Conservation (phyloP, 2,113 vertebrate genomes). For the Melanocharis versteri region DNA sequence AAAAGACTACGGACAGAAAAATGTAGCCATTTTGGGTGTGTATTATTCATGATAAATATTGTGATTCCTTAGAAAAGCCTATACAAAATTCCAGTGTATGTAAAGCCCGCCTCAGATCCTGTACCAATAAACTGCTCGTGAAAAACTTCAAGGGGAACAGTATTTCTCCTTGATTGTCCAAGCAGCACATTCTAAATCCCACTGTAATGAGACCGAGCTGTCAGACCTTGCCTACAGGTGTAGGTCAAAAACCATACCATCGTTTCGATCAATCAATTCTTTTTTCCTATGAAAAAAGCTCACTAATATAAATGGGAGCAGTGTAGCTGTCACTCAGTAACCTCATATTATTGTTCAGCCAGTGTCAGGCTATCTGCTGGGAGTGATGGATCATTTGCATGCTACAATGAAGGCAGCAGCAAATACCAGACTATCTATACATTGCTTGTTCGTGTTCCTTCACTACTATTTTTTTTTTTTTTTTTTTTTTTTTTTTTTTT, state of each 20-base stretch:
- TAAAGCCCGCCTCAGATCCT: neutral
- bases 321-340: neutral
- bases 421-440: neutral
- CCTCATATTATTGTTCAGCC: accelerated
- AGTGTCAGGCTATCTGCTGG: neutral
- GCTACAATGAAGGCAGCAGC: neutral
- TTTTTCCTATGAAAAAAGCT: neutral
- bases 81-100: neutral
- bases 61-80: neutral
- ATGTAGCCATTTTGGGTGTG: neutral
- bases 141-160: neutral
- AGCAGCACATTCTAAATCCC: neutral
- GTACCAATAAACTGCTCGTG: neutral
- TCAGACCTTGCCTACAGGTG: neutral
- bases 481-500: neutral
- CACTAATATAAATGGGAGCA: neutral
- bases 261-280: neutral
- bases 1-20: neutral
- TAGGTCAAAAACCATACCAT: neutral
- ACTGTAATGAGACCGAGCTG: neutral
- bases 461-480: neutral
- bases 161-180: neutral
- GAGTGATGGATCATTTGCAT: neutral
- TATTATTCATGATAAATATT: neutral
- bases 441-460: neutral